Percentiles rank a stretch among this genome's conserved stretches.
Conservation (phyloP, 2,113 vertebrate species). For the Dendrocopos noguchii region DNA sequence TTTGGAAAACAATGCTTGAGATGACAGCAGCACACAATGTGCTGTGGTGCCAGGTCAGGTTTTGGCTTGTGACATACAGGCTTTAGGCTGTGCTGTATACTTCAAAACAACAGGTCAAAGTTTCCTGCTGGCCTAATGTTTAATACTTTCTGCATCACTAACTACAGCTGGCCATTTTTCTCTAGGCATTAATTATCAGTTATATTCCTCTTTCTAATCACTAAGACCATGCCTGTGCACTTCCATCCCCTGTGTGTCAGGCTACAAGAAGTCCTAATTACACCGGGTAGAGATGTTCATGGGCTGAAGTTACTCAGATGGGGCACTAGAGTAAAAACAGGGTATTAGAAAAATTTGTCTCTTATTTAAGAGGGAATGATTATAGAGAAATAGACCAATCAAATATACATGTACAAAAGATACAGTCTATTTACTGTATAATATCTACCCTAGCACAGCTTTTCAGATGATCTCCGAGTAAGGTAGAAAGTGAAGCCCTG, state of each 20-base stretch:
- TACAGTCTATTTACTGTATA: rapidly evolving
- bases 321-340: background rate
- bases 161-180: background rate
- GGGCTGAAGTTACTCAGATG: background rate
- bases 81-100: background rate
- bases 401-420: rapidly evolving
- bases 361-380: background rate
- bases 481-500: background rate
- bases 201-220: background rate
- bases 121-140: rapidly evolving
- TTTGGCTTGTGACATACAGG: background rate
- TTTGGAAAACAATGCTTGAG: background rate
- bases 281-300: rapidly evolving
- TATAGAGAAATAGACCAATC: background rate
- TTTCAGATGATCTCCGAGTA: background rate
- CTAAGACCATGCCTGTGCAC: background rate
- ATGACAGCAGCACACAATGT: rapidly evolving
- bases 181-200: background rate
- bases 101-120: background rate
- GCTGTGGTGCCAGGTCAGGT: background rate
- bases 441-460: rapidly evolving
- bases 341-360: background rate
- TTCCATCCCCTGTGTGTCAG: rapidly evolving
- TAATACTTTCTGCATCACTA: background rate
- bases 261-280: background rate